These are phyloP conservation scores for Phataginus tricuspis DNA, from an alignment of 2,797 vertebrate species.

Conservation along the genomic window DNA sequence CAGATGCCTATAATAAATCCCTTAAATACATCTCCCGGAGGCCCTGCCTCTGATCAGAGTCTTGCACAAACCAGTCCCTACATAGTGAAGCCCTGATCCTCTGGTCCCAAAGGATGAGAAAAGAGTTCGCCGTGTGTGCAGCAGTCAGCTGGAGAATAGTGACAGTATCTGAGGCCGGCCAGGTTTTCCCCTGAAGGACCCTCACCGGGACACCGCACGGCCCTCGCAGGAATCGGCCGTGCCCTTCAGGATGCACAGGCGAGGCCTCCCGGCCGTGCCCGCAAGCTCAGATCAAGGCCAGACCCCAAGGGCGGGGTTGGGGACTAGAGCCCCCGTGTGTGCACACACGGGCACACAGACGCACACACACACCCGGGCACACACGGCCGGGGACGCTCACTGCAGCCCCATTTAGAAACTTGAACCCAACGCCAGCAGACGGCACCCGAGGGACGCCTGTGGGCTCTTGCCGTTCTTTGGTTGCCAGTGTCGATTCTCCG, in stretches of 20 bases:
- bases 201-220: accelerated
- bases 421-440: background rate
- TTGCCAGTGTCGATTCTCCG: background rate
- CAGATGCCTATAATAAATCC: background rate
- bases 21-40: accelerated
- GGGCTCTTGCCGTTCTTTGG: background rate
- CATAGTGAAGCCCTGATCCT: background rate
- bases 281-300: background rate
- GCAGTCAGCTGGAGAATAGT: background rate
- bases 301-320: background rate
- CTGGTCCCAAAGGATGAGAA: background rate
- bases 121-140: accelerated
- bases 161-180: background rate
- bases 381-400: background rate
- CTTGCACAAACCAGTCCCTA: background rate
- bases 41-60: background rate
- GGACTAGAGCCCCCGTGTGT: background rate
- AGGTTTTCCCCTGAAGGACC: background rate
- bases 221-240: accelerated
- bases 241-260: background rate
- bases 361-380: background rate
- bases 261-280: background rate
- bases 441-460: accelerated
- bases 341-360: accelerated
- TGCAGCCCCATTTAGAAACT: accelerated